A percentile compares a stretch with the other conserved stretches of the same genome.
Conservation (phyloP, 2,797 vertebrate genomes). For the Myoxocephalus aenaeus region DNA sequence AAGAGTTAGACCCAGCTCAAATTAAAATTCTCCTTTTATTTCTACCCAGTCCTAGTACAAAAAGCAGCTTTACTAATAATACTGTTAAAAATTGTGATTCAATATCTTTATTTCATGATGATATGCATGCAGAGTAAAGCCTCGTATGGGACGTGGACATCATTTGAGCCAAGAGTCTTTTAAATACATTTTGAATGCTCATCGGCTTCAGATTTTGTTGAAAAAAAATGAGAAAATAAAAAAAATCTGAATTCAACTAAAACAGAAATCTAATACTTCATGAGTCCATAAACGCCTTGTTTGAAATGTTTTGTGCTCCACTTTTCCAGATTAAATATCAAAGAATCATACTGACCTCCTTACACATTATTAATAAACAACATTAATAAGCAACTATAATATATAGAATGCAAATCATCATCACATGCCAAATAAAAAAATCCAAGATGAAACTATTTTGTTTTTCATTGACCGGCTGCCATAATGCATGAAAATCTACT, state of each 20-base stretch:
- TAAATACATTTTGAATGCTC: not conserved
- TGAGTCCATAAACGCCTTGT: not conserved
- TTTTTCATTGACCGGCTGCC: not conserved
- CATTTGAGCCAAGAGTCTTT: not conserved
- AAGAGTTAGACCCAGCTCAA: no score
- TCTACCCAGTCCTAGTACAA: no score
- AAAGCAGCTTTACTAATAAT: no score
- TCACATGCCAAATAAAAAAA: not conserved
- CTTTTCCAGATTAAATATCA: not conserved
- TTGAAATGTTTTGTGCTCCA: not conserved
- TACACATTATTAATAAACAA: not conserved
- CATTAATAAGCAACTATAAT: no score
- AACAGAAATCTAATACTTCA: not conserved
- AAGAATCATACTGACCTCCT: not conserved
- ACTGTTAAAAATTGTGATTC: no score
- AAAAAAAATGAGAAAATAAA: not conserved
- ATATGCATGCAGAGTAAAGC: no score
- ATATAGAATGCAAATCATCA: not conserved
- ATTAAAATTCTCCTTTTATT: no score
- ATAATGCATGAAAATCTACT: not conserved
- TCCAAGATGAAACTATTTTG: not conserved
- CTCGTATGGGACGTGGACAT: no score
- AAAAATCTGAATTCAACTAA: not conserved
- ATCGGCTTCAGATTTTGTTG: not conserved
- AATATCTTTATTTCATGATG: not conserved